A percentile compares a stretch with the other conserved stretches of the same genome.
Evolutionary conservation across 37 sponge, comb jelly and placozoan genomes (phyloP).

Genomic region (Oopsacas minuta): DNA sequence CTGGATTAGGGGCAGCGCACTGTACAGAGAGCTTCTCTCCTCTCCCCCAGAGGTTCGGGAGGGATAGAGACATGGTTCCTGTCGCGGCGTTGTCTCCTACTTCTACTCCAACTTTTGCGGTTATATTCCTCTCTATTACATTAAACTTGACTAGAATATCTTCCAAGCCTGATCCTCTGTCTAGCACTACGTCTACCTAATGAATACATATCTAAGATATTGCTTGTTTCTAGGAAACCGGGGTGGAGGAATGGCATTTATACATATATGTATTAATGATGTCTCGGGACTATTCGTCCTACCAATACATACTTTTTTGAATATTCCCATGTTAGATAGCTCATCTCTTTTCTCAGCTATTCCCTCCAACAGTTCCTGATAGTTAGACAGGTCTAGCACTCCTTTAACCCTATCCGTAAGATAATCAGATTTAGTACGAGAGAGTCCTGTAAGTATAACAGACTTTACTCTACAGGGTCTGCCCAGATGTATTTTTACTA

Average conservation of each 20-base stretch:
- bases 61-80: neutral
- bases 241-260: no score
- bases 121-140: neutral
- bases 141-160: neutral
- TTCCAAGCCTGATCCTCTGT: neutral
- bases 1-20: neutral
- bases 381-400: neutral
- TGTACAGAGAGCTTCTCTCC: neutral
- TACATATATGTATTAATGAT: no score
- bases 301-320: no score
- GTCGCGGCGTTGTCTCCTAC: neutral
- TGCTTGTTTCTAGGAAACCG: no score
- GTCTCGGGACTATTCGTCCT: no score
- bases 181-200: neutral
- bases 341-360: neutral
- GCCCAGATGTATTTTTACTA: neutral
- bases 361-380: neutral
- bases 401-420: neutral
- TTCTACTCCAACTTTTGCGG: neutral
- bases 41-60: neutral
- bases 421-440: neutral
- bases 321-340: neutral
- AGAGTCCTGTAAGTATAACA: neutral
- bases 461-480: neutral
- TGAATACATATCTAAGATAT: no score